Evolutionary conservation across 2,888 invertebrate genomes (phyloP).

Genomic region (Drosophila falleni): DNA sequence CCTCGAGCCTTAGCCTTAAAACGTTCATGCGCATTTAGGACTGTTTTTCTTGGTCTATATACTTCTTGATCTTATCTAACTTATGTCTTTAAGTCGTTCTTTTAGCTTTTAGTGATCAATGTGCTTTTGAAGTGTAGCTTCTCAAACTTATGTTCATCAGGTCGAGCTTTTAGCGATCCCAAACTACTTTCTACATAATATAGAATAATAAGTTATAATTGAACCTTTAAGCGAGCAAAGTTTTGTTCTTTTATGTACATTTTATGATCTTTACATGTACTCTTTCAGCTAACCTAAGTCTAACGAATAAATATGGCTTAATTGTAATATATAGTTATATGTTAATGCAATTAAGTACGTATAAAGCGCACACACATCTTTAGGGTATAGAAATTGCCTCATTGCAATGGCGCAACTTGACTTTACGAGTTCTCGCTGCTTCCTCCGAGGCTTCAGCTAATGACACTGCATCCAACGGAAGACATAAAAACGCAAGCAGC

Average conservation of each 20-base stretch:
- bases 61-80: neutral
- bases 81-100: no score
- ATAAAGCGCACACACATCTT: neutral
- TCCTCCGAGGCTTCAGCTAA: constrained; percentile 48
- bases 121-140: neutral
- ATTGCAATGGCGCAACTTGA: neutral
- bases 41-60: neutral
- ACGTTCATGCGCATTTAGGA: neutral
- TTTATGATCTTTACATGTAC: neutral
- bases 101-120: neutral
- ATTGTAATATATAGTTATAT: neutral
- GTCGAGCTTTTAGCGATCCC: neutral
- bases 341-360: neutral
- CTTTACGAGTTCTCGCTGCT: constrained; percentile 13
- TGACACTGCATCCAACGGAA: constrained; percentile 51
- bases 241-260: neutral
- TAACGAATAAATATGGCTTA: neutral
- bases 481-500: constrained; percentile 46
- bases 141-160: no score
- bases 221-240: neutral
- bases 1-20: neutral
- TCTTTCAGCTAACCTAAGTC: neutral
- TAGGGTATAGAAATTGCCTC: constrained; percentile 35
- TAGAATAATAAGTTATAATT: no score
- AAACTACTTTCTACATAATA: neutral